Base-by-base conservation (phyloP, 2,797 vertebrate species). In the Salmo trutta region DNA sequence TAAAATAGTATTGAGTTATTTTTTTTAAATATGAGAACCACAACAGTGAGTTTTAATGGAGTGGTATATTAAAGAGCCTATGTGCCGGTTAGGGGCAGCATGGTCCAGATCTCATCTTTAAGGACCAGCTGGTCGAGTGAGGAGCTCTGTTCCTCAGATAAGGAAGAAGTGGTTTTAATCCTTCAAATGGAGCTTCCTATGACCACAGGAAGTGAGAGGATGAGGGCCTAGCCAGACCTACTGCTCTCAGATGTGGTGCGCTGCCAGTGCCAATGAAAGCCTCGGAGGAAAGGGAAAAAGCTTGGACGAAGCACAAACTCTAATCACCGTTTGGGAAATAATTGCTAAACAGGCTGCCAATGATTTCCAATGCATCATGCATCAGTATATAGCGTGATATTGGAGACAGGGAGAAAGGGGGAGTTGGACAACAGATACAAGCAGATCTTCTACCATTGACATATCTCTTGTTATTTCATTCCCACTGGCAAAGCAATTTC, bases 61-160 rank as follows among this genome's bases (percentile, higher is more conserved):
- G 79, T 74, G 74, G 74, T 14, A 54, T 27, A 71, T 69, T 80
- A 78, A 70, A 70, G 82, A 33, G 84, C 80, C 81, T 80, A 77
- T 84, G 84, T 76, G 78, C 73, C 77, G 71, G 84, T 85, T 56
- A 64, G 77, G 86, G 77, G 78, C 75, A 80, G 72, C 27, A 62
- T 81, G 71, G 81, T 83, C 80, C 82, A 86, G 86, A 90, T 90
- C 85, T 86, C 82, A 87, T 88, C 84, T 88, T 54, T 82, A 84
- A 89, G 81, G 82, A 87, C 79, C 86, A 84, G 82, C 75, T 82
- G 85, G 85, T 73, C 82, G 66, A 81, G 80, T 79, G 74, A 62
- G 79, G 71, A 81, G 77, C 76, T 72, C 83, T 84, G 81, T 74
- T 78, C 74, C 74, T 78, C 81, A 80, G 88, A 91, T 92, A 91